phyloP scores from a whole-genome alignment of 2,113 vertebrate genomes.

The Salvelinus alpinus region DNA sequence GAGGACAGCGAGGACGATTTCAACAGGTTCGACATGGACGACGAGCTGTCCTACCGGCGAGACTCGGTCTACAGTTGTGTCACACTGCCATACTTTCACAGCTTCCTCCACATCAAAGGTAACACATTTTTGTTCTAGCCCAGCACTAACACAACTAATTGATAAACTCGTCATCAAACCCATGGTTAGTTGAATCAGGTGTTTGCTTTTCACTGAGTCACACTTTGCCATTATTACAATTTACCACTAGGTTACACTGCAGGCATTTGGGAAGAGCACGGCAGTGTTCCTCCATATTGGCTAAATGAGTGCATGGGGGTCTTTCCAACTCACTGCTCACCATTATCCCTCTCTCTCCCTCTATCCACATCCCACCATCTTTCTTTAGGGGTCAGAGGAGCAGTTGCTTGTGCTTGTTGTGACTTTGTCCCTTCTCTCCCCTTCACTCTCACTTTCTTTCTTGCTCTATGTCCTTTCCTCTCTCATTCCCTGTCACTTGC shows the following conservation, averaged over 20 bases:
- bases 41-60: slow-evolving; percentile 87
- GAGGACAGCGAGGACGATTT: slow-evolving; percentile 98
- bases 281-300: not conserved
- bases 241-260: slow-evolving; percentile 31
- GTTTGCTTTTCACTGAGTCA: no score
- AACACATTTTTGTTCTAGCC: slow-evolving; percentile 3
- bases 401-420: not conserved
- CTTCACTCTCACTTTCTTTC: not conserved
- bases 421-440: not conserved
- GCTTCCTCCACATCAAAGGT: slow-evolving; percentile 97
- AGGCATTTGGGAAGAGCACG: not conserved
- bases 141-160: not conserved
- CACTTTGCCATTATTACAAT: no score
- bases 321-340: no score
- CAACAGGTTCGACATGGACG: slow-evolving; percentile 92
- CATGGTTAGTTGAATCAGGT: no score
- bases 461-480: not conserved
- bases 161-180: no score
- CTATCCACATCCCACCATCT: not conserved
- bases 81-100: slow-evolving; percentile 95
- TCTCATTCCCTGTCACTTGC: not conserved
- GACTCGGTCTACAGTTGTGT: slow-evolving; percentile 98
- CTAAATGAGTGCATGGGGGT: no score
- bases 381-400: not conserved
- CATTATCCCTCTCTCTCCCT: not conserved